Evolutionary conservation across 2,113 vertebrate genomes (phyloP).

Genomic region (Choloepus hoffmanni): DNA sequence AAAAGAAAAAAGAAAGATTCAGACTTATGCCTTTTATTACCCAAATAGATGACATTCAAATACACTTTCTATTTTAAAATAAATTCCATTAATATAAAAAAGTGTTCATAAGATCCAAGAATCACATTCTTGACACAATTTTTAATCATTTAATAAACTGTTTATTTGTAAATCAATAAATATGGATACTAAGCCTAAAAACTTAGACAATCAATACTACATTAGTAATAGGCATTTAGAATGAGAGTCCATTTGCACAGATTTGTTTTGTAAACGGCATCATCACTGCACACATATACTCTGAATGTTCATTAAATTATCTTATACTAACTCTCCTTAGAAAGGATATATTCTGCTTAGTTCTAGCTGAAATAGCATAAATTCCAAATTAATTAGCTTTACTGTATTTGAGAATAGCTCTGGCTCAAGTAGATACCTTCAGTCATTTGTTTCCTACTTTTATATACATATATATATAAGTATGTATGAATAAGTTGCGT

Average conservation of each 20-base stretch:
- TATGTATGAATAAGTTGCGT: neutral
- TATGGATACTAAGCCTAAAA: constrained; percentile 29
- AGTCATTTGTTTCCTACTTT: neutral
- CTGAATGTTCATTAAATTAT: neutral
- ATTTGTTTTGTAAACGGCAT: neutral
- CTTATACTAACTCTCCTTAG: neutral
- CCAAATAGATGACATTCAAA: neutral
- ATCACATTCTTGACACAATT: constrained; percentile 32
- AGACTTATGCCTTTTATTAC: neutral
- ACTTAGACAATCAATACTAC: constrained; percentile 42
- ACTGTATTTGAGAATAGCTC: neutral
- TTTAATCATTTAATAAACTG: neutral
- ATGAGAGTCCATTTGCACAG: too few species aligned
- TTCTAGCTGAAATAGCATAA: neutral
- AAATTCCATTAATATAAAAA: neutral
- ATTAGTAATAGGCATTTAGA: neutral
- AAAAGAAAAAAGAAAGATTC: neutral
- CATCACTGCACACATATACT: neutral
- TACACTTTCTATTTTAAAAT: neutral
- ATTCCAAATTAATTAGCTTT: neutral
- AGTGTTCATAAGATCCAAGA: neutral
- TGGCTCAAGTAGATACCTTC: neutral
- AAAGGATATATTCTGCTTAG: neutral
- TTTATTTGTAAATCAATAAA: constrained; percentile 73
- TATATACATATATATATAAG: too few species aligned